Percentiles rank a stretch among this genome's conserved stretches.
These are phyloP conservation scores for Graphium colonna DNA, from an alignment of 2,888 invertebrate species.

Conservation along the genomic window DNA sequence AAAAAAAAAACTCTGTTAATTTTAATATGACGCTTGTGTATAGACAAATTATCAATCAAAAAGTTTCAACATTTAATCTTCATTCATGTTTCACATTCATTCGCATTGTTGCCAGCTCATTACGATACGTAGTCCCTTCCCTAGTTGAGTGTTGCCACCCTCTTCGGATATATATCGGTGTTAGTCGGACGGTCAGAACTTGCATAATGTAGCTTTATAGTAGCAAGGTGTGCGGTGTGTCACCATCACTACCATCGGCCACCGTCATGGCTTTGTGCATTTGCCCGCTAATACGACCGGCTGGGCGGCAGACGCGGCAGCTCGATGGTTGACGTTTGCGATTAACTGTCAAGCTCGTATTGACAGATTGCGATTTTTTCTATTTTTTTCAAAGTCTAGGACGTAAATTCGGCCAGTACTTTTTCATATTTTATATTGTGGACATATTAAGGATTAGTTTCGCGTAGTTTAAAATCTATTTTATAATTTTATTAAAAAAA, in stretches of 20 bases:
- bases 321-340: constrained; percentile 45
- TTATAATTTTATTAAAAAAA: too few relatives aligned
- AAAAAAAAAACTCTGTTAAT: too few relatives aligned
- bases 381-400: neutral
- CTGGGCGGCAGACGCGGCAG: constrained; percentile 42
- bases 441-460: too few relatives aligned
- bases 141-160: neutral
- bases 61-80: too few relatives aligned
- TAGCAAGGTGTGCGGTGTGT: constrained; percentile 53
- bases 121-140: neutral
- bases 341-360: neutral
- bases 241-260: constrained; percentile 35
- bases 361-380: neutral
- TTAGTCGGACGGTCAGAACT: constrained; percentile 17
- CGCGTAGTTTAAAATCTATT: too few relatives aligned
- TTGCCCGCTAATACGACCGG: constrained; percentile 48
- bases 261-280: constrained; percentile 38
- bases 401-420: neutral
- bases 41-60: too few relatives aligned
- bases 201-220: constrained; percentile 31
- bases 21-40: too few relatives aligned
- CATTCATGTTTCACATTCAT: neutral
- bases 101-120: neutral
- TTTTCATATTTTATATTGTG: too few relatives aligned
- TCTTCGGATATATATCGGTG: neutral